Evolutionary conservation across 2,888 invertebrate species (phyloP), one percentile per base, ranked within the genome.

Genomic region (Drosophila trichaetosa): DNA sequence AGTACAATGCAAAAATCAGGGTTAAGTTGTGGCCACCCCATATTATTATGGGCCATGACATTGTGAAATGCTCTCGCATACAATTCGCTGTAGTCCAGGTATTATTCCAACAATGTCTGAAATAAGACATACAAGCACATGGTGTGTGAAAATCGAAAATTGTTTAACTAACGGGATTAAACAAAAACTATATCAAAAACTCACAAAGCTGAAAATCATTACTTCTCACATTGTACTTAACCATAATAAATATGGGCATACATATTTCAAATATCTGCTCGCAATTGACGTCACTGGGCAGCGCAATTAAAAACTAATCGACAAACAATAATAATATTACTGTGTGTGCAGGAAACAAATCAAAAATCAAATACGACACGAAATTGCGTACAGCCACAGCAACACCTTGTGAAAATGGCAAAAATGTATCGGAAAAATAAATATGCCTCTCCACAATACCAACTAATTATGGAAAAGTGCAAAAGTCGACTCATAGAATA

Each of bases 221-320:
- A 75, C 52, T 66, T 72, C 73, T 82, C 88, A 80, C 83, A 48
- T 71, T 59, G 51, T 61, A 59, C 66, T 69, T 49, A 46, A 10
- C 56, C 56, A 49, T 49, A 57, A 75, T 53, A 61, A 51, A 74
- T 64, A 53, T 49, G 21, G 33, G 58, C 29, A 27, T 11, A 56
- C 48, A 81, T 83, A 83, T 76, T 66, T 56, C 61, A 67, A 71
- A 73, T 75, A 61, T 49, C 53, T 57, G 64, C 27, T 18, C 34
- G 51, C 67, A 29, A 85, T 85, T 89, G 85, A 85, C 85, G 85
- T 85, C 89, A 85, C 77, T 69, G 61, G 58, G 53, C 60, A 51
- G 52, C 51, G 82, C 75, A 85, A 85, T 85, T 87, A 84, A 84
- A 89, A 89, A 87, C 89, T 82, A 87, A 85, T 85, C 87, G 89